Evolutionary conservation across 1,140 invertebrate genomes (phyloP).

Genomic region (Ridgeia piscesae): DNA sequence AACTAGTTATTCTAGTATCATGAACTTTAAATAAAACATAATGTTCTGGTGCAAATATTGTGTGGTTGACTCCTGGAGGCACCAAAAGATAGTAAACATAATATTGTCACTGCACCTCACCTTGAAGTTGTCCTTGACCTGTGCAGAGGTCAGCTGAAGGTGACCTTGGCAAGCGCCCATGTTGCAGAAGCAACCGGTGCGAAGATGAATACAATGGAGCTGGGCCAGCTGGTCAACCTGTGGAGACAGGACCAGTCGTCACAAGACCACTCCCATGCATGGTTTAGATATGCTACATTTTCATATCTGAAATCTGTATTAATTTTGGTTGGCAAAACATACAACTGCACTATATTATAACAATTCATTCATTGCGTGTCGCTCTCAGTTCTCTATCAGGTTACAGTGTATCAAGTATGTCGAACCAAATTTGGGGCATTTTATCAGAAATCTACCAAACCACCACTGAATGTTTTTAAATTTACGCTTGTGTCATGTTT

Average conservation of each 20-base stretch:
- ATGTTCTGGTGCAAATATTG: too few species aligned
- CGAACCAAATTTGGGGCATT: too few species aligned
- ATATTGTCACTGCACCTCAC: conserved; percentile 47
- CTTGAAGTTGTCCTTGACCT: conserved; percentile 77
- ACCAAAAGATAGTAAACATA: neutral
- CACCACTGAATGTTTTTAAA: too few species aligned
- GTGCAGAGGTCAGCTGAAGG: conserved; percentile 69
- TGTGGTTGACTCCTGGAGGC: neutral
- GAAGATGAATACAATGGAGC: conserved; percentile 79
- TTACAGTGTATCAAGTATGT: too few species aligned
- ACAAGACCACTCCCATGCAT: neutral
- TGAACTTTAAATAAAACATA: too few species aligned
- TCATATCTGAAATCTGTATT: neutral
- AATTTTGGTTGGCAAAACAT: neutral
- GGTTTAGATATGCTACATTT: neutral
- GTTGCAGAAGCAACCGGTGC: conserved; percentile 96
- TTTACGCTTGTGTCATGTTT: too few species aligned
- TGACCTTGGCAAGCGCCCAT: conserved; percentile 89
- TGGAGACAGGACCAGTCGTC: neutral
- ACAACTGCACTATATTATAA: too few species aligned
- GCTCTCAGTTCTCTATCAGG: too few species aligned
- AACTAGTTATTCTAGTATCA: too few species aligned
- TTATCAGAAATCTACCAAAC: too few species aligned
- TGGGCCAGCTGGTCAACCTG: conserved; percentile 86
- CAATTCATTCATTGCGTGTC: too few species aligned